Base-by-base conservation (phyloP, 1,140 invertebrate genomes). In the Dreissena polymorpha region DNA sequence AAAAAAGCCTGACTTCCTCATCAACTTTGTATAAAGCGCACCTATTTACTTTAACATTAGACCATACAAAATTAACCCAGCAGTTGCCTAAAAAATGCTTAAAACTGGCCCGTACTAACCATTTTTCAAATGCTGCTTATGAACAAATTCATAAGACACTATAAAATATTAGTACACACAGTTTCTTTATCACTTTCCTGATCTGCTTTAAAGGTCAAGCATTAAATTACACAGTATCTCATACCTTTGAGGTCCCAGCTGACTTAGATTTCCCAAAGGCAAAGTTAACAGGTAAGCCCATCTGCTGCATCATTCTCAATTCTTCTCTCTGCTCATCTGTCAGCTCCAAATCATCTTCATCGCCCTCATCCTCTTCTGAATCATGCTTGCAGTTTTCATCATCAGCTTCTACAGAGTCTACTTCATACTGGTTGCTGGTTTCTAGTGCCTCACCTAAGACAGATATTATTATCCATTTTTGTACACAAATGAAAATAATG, bases 201-300 rank as follows among this genome's bases (percentile, higher is more conserved):
- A 53, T 64, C 25, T 53, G 63, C 23, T 85, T 57, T 0, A 67
- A 68, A 60, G 74, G 53, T 7, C 51, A 23, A 51, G 23, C 39
- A 39, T 39, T 2, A 2, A 39, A 8, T 39, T 39, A 39, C 39
- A 39, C 2, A 39, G 0, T 39, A 39, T 53, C 16, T 21, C 21
- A 29, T 10, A 3, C 29, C 14, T 68, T 27, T 68, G 14, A 39
- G 39, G 39, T 39, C 39, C 8, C 8, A 39, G 39, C 39, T 39
- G 39, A 39, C 39, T 39, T 39, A 53, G 39, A 51, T 7, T 51
- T 63, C 39, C 53, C 72, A 68, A 67, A 63, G 27, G 23, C 50
- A 63, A 83, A 76, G 29, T 75, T 21, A 25, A 86, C 65, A 53
- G 88, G 88, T 50, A 89, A 60, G 13, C 88, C 88, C 84, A 89